phyloP scores from a whole-genome alignment of 2,888 invertebrate species.

The Lydus trimaculatus region DNA sequence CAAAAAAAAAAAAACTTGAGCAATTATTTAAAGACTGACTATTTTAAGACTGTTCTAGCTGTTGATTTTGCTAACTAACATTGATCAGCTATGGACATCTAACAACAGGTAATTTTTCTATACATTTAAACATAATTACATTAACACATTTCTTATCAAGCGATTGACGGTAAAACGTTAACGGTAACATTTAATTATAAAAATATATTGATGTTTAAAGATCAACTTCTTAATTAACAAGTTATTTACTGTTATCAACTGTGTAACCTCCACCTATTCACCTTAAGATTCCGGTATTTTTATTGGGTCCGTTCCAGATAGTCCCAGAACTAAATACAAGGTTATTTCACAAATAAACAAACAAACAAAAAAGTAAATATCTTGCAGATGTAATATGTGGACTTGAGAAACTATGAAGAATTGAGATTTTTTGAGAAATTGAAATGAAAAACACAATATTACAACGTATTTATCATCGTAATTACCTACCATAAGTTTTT shows the following conservation, averaged over 20 bases:
- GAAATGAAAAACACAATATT: too few relatives aligned
- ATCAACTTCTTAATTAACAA: neutral
- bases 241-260: neutral
- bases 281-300: neutral
- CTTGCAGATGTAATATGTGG: too few relatives aligned
- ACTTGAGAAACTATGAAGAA: too few relatives aligned
- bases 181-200: neutral
- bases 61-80: conserved; percentile 13
- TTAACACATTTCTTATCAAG: neutral
- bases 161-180: neutral
- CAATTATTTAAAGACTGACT: conserved; percentile 23
- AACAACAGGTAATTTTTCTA: conserved; percentile 18
- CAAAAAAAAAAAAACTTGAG: conserved; percentile 7
- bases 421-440: too few relatives aligned
- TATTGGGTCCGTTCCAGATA: neutral
- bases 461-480: too few relatives aligned
- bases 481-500: neutral
- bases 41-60: conserved; percentile 30
- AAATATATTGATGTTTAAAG: neutral
- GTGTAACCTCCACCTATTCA: neutral
- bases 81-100: conserved; percentile 14
- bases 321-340: neutral
- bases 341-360: neutral
- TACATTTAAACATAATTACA: conserved; percentile 3
- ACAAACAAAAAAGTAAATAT: too few relatives aligned